Percentiles rank a stretch among this genome's conserved stretches.
Evolutionary conservation across 2,797 vertebrate genomes (phyloP).

Genomic region (Petrocephalus schoutedeni): DNA sequence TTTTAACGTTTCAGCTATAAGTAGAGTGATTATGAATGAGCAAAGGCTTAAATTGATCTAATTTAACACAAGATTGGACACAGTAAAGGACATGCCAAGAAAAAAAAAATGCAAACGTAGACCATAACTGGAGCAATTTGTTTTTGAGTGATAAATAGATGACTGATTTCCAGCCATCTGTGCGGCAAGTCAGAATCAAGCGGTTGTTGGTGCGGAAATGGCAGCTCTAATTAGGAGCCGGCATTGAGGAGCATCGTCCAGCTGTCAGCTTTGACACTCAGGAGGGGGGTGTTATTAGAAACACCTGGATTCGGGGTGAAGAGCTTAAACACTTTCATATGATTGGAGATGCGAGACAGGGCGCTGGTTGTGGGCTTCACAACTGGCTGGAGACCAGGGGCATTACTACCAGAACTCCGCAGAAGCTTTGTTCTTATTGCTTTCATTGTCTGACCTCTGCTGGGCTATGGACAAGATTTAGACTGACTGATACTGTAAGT

Average conservation of each 20-base stretch:
- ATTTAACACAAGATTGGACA: background rate
- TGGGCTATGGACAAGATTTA: background rate
- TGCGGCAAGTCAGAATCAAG: background rate
- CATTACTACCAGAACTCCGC: conserved; percentile 11
- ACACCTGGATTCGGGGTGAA: conserved; percentile 32
- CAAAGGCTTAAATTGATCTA: background rate
- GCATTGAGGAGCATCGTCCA: background rate
- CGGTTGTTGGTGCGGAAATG: background rate
- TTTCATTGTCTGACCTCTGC: background rate
- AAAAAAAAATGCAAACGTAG: background rate
- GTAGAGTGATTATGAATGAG: background rate
- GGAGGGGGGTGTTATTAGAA: conserved; percentile 33
- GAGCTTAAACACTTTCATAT: conserved; percentile 34
- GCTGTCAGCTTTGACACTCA: background rate
- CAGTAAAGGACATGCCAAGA: background rate
- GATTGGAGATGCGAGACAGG: conserved; percentile 23
- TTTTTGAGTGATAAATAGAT: background rate
- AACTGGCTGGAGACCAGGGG: conserved; percentile 31
- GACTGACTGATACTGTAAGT: background rate
- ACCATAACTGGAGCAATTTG: conserved; percentile 1
- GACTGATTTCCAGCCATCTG: background rate
- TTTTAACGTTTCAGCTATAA: background rate
- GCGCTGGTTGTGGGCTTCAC: conserved; percentile 33
- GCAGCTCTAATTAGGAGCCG: background rate
- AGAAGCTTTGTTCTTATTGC: background rate